Percentiles rank a stretch among this genome's conserved stretches.
Evolutionary conservation across 92 coral and sea anemone species (phyloP).

Genomic region (Umimayanthus kanabou): DNA sequence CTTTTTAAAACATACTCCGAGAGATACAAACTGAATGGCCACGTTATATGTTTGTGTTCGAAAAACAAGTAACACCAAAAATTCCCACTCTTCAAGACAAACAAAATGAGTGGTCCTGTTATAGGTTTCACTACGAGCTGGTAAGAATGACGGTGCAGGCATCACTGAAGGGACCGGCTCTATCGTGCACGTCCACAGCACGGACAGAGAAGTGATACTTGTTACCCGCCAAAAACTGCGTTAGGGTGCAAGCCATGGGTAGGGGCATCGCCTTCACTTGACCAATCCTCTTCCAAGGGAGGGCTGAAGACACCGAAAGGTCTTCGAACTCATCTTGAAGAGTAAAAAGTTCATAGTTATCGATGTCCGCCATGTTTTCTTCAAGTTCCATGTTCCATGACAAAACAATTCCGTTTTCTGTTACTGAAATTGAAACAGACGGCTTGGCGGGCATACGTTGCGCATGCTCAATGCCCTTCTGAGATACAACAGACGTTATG

Average conservation of each 20-base stretch:
- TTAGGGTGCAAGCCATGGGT: slow-evolving; percentile 98
- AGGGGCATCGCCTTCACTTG: slow-evolving; percentile 88
- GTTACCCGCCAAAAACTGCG: slow-evolving; percentile 92
- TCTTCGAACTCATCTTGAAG: slow-evolving; percentile 76
- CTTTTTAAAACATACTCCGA: too few relatives aligned
- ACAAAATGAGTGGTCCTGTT: too few relatives aligned
- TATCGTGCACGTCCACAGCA: slow-evolving; percentile 83
- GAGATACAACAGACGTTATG: slow-evolving; percentile 31
- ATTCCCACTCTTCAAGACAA: too few relatives aligned
- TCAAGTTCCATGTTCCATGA: slow-evolving; percentile 90
- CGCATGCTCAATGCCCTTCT: background rate
- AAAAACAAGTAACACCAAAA: background rate
- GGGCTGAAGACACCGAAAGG: slow-evolving; percentile 56
- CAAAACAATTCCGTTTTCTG: slow-evolving; percentile 84
- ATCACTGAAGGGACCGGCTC: slow-evolving; percentile 90
- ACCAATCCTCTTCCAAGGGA: slow-evolving; percentile 93
- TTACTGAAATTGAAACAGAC: slow-evolving; percentile 79
- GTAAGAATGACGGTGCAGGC: slow-evolving; percentile 83
- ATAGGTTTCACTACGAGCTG: background rate
- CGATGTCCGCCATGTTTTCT: slow-evolving; percentile 63
- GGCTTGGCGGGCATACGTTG: slow-evolving; percentile 74
- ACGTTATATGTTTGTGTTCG: background rate
- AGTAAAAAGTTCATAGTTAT: slow-evolving; percentile 87
- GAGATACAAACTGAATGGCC: background rate
- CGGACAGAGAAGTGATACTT: slow-evolving; percentile 94